Evolutionary conservation across 2,888 invertebrate genomes (phyloP).

Genomic region (Agrochola lychnidis): DNA sequence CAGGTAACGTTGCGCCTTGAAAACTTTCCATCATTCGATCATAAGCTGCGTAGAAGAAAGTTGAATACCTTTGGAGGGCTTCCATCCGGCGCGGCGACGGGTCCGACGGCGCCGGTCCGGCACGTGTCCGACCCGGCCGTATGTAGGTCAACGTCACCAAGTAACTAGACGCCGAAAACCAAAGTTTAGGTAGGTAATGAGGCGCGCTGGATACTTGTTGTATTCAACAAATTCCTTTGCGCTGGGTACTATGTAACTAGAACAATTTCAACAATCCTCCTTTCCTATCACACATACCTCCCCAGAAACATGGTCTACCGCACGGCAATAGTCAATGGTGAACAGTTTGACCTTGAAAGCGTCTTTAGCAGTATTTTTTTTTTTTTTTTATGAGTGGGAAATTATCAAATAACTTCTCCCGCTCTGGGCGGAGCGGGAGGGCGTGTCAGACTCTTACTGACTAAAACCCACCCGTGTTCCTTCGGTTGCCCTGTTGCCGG

Average conservation of each 20-base stretch:
- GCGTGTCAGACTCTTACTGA: too few relatives aligned
- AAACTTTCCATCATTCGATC: constrained; percentile 31
- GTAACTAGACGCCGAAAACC: constrained; percentile 2
- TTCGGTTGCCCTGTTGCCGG: too few relatives aligned
- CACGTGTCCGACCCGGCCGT: constrained; percentile 32
- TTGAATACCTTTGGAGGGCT: constrained; percentile 13
- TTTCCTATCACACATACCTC: background rate
- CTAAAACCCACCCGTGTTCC: too few relatives aligned
- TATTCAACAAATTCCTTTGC: background rate
- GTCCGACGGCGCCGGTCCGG: constrained; percentile 17
- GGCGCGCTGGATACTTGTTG: background rate
- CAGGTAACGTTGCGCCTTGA: constrained; percentile 5
- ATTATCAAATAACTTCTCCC: too few relatives aligned
- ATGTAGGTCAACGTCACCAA: constrained; percentile 37
- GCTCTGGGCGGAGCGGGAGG: too few relatives aligned
- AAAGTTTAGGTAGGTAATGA: background rate
- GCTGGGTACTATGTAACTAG: background rate
- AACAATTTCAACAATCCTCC: background rate
- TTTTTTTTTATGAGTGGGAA: too few relatives aligned
- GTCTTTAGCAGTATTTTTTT: background rate
- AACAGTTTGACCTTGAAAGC: background rate
- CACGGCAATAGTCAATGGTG: too few relatives aligned
- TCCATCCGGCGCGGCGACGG: constrained; percentile 8
- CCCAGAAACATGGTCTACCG: background rate
- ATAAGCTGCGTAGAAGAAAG: constrained; percentile 19